A percentile compares a stretch with the other conserved stretches of the same genome.
Evolutionary conservation across 1,140 invertebrate genomes (phyloP).

Genomic region (Lamellibrachia luymesi): DNA sequence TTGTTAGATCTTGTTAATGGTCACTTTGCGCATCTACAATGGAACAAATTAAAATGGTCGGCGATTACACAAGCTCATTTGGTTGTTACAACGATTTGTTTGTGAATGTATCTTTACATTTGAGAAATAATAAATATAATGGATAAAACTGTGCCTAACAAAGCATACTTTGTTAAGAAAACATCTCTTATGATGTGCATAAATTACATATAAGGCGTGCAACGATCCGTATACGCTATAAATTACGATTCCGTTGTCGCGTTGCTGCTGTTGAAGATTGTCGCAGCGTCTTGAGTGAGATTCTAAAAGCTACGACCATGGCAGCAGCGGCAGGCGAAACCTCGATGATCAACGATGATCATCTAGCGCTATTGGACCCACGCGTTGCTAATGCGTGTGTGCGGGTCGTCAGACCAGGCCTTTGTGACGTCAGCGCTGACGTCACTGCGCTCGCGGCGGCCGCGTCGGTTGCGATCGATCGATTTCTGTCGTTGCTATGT

Average conservation of each 20-base stretch:
- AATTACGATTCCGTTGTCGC: not conserved
- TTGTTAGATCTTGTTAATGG: no score
- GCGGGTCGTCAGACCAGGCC: constrained; percentile 23
- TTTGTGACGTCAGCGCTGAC: constrained; percentile 17
- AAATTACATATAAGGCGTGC: not conserved
- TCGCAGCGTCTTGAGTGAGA: not conserved
- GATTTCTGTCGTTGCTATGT: constrained; percentile 11
- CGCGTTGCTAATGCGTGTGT: constrained; percentile 15
- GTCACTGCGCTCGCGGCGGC: constrained; percentile 5
- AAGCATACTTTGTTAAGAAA: no score
- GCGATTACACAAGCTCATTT: not conserved
- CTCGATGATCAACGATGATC: not conserved
- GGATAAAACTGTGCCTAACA: no score
- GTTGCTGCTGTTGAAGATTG: not conserved
- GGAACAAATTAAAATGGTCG: no score
- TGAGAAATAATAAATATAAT: no score
- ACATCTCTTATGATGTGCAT: no score
- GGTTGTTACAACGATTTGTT: not conserved
- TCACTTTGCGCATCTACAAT: no score
- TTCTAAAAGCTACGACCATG: not conserved
- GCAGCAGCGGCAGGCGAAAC: not conserved
- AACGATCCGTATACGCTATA: not conserved
- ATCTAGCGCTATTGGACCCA: not conserved
- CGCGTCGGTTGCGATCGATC: not conserved
- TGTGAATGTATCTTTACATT: no score